Evolutionary conservation across 1,140 invertebrate genomes (phyloP), one percentile per base, ranked within the genome.

Genomic region (Holotrichia oblita): DNA sequence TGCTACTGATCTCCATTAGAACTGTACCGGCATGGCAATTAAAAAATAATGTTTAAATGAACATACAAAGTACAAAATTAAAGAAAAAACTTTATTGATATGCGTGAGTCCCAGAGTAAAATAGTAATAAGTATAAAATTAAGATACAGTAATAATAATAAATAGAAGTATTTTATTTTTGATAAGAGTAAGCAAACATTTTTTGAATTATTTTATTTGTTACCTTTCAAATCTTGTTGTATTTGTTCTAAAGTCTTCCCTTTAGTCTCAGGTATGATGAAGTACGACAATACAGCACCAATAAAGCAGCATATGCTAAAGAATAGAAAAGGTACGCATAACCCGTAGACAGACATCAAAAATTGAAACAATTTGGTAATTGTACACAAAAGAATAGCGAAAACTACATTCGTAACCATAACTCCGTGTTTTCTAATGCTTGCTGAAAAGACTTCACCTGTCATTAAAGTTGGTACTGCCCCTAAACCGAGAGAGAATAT

Each of bases 401-500:
- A 76, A 6, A 76, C 12, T 20, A 76, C 24, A 55, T 55, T 76
- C 12, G n/a, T 48, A 55, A 55, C 20, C 55, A 76, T 78, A 12
- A 84, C 48, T 17, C 82, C 85, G 77, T 85, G 83, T 0, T 73
- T 81, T 73, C 85, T 85, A 22, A 86, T 79, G 42, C 83, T 84
- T 6, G 84, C 80, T 1, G 85, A 85, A 81, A 86, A 86, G n/a
- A 86, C 64, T 81, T 86, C 85, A 14, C 83, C 82, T 12, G 85
- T 69, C 82, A 86, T 83, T 40, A 85, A 74, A 24, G 81, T 84
- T 17, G 85, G 82, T 8, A 86, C 80, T 24, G 81, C 48, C 10
- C 81, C 83, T 20, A 86, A 74, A 9, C 85, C 85, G 24, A 85
- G 79, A 8, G 84, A 81, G 79, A 80, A 83, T 8, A 80, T 80